These are phyloP conservation scores for Orchesella cincta DNA, from an alignment of 1,140 invertebrate species.

Conservation along the genomic window DNA sequence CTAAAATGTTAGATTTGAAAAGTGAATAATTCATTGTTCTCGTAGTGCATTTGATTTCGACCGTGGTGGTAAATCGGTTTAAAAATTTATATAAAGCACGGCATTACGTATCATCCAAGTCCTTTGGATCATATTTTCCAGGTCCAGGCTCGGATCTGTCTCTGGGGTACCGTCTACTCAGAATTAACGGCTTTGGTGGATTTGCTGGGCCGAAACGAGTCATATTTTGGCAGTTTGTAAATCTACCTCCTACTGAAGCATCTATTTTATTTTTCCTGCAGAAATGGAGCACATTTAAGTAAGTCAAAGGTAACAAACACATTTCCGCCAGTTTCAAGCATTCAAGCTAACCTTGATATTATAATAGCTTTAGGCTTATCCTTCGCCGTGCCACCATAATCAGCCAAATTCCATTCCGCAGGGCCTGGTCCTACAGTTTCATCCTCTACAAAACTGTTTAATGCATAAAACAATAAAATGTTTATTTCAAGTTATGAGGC, in stretches of 20 bases:
- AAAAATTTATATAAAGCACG: too few species aligned
- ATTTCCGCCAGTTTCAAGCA: neutral
- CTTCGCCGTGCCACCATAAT: neutral
- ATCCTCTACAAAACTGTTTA: constrained; percentile 23
- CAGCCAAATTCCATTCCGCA: neutral
- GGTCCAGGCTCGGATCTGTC: constrained; percentile 27
- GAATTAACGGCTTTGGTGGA: constrained; percentile 30
- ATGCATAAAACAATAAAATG: too few species aligned
- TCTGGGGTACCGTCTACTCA: neutral
- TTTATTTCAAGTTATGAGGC: neutral
- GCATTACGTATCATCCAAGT: neutral
- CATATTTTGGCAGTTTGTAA: constrained; percentile 12
- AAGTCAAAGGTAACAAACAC: too few species aligned
- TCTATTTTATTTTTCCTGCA: neutral
- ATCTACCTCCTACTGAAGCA: neutral
- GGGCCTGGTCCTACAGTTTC: constrained; percentile 34
- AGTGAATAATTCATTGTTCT: neutral
- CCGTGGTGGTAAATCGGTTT: neutral
- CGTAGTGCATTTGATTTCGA: neutral
- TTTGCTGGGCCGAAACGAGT: constrained; percentile 20
- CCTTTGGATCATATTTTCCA: constrained; percentile 28
- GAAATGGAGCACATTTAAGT: too few species aligned
- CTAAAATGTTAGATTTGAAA: neutral
- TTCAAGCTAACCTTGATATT: too few species aligned
- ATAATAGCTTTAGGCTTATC: constrained; percentile 29